Conservation (phyloP, 2,888 invertebrate species). For the Brenthis hecate region DNA sequence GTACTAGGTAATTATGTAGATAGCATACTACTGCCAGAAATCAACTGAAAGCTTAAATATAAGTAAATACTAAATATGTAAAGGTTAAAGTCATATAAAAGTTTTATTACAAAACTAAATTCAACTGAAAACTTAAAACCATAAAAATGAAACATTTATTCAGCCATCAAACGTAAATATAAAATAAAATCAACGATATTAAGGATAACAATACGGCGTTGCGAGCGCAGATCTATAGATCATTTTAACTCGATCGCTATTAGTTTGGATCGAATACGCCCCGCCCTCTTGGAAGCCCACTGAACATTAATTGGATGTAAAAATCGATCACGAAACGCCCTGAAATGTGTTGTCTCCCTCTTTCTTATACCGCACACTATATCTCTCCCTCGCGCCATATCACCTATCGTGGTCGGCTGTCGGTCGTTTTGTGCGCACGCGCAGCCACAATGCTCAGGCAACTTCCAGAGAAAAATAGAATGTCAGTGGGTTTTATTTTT, state of each 20-base stretch:
- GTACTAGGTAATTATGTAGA: too few species aligned
- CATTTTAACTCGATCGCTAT: conserved; percentile 79
- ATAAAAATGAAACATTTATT: conserved; percentile 61
- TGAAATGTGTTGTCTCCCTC: conserved; percentile 54
- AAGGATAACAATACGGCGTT: conserved; percentile 75
- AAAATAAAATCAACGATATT: conserved; percentile 73
- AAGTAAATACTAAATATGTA: neutral
- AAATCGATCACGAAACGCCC: conserved; percentile 73
- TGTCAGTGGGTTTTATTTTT: conserved; percentile 67
- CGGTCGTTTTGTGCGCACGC: conserved; percentile 71
- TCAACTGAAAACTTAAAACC: conserved; percentile 47
- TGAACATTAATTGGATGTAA: conserved; percentile 80
- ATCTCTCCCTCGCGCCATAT: conserved; percentile 48
- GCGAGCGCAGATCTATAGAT: conserved; percentile 77
- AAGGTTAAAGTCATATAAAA: neutral
- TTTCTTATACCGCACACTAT: conserved; percentile 18
- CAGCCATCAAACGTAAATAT: conserved; percentile 72
- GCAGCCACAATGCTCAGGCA: conserved; percentile 70
- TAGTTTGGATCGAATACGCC: conserved; percentile 69
- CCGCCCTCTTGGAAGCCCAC: conserved; percentile 78
- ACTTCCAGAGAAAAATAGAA: conserved; percentile 77
- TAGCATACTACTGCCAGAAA: neutral
- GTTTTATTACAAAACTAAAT: conserved; percentile 4
- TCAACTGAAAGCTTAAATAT: neutral
- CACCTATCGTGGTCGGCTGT: conserved; percentile 45